Evolutionary conservation across 2,797 vertebrate species (phyloP), one percentile per base, ranked within the genome.

Genomic region (Gambusia yucatana): DNA sequence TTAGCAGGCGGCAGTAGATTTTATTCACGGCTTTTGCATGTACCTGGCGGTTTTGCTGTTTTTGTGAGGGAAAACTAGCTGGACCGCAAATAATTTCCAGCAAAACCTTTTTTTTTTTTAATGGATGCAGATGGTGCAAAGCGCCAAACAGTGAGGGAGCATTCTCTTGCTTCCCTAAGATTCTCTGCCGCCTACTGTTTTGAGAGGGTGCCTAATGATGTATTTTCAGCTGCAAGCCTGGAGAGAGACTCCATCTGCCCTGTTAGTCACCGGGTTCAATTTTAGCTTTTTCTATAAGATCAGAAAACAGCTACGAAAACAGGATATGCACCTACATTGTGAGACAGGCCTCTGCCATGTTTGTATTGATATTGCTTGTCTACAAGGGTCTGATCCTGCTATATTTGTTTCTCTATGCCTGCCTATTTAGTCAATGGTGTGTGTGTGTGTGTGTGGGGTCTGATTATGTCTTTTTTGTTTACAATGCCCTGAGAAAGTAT

Each of bases 281-380:
- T 72, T 43, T 39, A 39, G 52, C 43, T 77, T 9, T 17, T 78
- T 46, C 11, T 47, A 22, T 52, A 30, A 77, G 59, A 82, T 41
- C 33, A 36, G 55, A 83, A 59, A 71, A 69, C 10, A 33, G 43
- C 10, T 43, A 5, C 44, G 33, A 33, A 30, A 28, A 20, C 7
- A 41, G 73, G 81, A 20, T 48, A 59, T 48, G 72, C 3, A 71
- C 50, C 16, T 17, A 43, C 33, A 67, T 90, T 86, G 83, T 90
- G 84, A 86, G 84, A 86, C 89, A 84, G 86, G 82, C 84, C 80
- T 84, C 44, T 48, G 5, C n/a, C 59, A 7, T 63, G 20, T 41
- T 73, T 79, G n/a, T 65, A 17, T 47, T 72, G 16, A 59, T 59
- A 14, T 36, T 76, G 46, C 76, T 52, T 75, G 25, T 50, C 6